phyloP scores from a whole-genome alignment of 2,113 vertebrate genomes.

The Maccullochella peelii region DNA sequence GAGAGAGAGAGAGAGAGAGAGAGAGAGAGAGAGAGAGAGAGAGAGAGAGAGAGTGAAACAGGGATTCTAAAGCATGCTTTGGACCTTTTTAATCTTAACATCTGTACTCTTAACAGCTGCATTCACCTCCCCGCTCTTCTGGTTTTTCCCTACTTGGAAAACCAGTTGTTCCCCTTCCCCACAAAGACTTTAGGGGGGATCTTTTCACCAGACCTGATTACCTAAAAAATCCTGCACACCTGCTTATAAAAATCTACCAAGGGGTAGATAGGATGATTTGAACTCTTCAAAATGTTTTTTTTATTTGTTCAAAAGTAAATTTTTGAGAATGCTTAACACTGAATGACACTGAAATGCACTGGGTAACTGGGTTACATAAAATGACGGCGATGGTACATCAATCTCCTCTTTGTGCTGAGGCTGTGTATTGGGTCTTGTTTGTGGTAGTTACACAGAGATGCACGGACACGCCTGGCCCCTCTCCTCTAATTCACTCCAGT shows the following conservation, averaged over 20 bases:
- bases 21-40: background rate
- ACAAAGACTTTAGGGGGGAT: background rate
- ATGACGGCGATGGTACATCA: slow-evolving; percentile 27
- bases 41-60: slow-evolving; percentile 15
- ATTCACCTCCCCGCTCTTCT: background rate
- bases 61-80: slow-evolving; percentile 28
- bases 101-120: slow-evolving; percentile 44
- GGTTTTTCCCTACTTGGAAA: background rate
- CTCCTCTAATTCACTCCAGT: slow-evolving; percentile 68
- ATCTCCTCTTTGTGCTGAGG: slow-evolving; percentile 8
- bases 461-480: slow-evolving; percentile 49
- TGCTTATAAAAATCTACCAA: background rate
- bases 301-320: too few species aligned
- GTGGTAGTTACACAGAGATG: slow-evolving; percentile 54
- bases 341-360: background rate
- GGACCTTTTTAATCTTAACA: slow-evolving; percentile 15
- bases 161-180: background rate
- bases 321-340: background rate
- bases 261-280: background rate
- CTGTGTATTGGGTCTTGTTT: slow-evolving; percentile 12
- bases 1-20: background rate
- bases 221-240: background rate
- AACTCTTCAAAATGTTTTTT: slow-evolving; percentile 30
- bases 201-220: background rate
- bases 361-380: background rate